A percentile compares a stretch with the other conserved stretches of the same genome.
Conservation (phyloP, 2,797 vertebrate genomes). For the Danio aesculapii region DNA sequence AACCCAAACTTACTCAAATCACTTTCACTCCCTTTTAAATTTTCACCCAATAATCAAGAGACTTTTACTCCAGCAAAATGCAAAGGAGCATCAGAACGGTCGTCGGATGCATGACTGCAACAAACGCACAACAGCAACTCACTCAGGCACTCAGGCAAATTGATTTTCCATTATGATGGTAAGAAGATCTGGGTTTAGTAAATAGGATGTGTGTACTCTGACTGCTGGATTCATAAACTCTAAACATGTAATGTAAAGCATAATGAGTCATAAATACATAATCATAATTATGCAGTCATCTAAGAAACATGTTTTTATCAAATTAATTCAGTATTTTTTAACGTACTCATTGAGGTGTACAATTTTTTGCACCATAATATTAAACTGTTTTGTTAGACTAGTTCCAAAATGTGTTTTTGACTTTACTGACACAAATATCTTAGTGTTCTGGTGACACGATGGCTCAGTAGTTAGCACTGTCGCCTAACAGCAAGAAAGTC, state of each 20-base stretch:
- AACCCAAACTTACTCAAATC: constrained; percentile 3
- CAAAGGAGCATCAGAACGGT: constrained; percentile 26
- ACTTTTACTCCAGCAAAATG: constrained; percentile 36
- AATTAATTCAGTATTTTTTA: too few relatives aligned
- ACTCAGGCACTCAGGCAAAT: constrained; percentile 61
- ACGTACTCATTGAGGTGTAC: too few relatives aligned
- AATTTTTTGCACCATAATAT: too few relatives aligned
- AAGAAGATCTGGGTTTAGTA: constrained; percentile 72
- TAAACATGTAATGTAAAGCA: background rate
- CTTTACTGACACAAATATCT: too few relatives aligned
- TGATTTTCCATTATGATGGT: constrained; percentile 75
- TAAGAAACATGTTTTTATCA: too few relatives aligned
- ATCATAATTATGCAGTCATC: background rate
- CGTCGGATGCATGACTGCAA: constrained; percentile 50
- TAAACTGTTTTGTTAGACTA: too few relatives aligned
- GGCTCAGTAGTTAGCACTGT: too few relatives aligned
- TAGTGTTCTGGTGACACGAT: too few relatives aligned
- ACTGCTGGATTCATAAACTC: constrained; percentile 14
- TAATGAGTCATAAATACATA: background rate
- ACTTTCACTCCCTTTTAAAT: constrained; percentile 1
- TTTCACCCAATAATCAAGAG: constrained; percentile 10
- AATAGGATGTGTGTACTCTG: constrained; percentile 46
- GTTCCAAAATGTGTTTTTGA: too few relatives aligned
- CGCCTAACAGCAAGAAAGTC: too few relatives aligned
- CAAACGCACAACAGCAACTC: constrained; percentile 62